Conservation (phyloP, 1,140 invertebrate genomes). For the Arctopsyche grandis region DNA sequence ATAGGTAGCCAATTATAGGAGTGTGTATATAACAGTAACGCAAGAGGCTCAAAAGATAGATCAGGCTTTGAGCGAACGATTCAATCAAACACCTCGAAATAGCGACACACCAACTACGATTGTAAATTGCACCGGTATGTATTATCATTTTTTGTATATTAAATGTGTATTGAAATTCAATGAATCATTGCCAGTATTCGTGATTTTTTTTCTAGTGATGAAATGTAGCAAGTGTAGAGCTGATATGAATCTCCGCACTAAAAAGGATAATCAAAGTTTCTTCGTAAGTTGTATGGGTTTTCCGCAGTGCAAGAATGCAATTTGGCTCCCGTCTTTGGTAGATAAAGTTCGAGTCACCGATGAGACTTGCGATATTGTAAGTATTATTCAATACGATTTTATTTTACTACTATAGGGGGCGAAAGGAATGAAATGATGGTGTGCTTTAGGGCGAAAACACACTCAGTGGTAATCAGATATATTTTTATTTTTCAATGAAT, state of each 20-base stretch:
- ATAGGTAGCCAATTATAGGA: conserved; percentile 62
- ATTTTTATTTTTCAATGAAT: no score
- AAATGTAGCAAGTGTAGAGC: conserved; percentile 83
- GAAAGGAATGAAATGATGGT: no score
- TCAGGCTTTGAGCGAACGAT: conserved; percentile 70
- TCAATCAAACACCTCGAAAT: conserved; percentile 62
- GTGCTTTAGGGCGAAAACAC: no score
- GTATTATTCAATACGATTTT: conserved; percentile 46
- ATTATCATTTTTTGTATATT: no score
- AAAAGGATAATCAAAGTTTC: conserved; percentile 72
- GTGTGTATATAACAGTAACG: conserved; percentile 60
- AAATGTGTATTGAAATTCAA: no score
- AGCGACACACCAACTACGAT: not conserved
- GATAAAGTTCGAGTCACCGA: conserved; percentile 75
- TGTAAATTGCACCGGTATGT: not conserved
- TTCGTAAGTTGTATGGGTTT: conserved; percentile 82
- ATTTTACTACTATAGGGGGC: no score
- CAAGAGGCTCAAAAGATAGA: conserved; percentile 73
- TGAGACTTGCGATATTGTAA: conserved; percentile 75
- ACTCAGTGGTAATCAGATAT: no score
- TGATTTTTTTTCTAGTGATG: conserved; percentile 63
- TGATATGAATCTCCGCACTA: conserved; percentile 76
- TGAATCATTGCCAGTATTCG: no score
- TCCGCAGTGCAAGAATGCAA: conserved; percentile 80
- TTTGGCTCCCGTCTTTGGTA: conserved; percentile 82